Evolutionary conservation across 2,797 vertebrate genomes (phyloP).

Genomic region (Microctenopoma steveboyesi): DNA sequence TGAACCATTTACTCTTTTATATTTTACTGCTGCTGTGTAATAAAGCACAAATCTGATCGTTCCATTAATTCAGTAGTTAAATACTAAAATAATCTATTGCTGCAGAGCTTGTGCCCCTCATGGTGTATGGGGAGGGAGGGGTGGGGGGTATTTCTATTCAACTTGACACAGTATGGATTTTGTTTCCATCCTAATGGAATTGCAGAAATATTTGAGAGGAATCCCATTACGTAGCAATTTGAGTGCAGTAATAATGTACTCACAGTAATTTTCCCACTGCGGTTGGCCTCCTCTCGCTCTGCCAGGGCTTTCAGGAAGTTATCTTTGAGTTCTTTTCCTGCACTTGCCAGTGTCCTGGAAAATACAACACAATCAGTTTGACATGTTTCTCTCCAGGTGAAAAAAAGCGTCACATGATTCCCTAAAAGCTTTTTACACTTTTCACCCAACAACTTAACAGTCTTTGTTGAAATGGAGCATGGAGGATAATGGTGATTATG

Average conservation of each 20-base stretch:
- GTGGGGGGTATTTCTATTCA: constrained; percentile 46
- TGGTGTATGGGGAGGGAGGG: constrained; percentile 28
- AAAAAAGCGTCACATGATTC: constrained; percentile 50
- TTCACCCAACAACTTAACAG: constrained; percentile 27
- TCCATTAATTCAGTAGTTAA: no score
- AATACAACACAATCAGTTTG: constrained; percentile 80
- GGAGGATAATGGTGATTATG: neutral
- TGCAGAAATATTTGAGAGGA: constrained; percentile 80
- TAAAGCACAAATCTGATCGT: neutral
- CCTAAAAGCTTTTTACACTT: constrained; percentile 65
- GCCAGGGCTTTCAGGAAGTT: constrained; percentile 88
- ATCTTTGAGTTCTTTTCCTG: constrained; percentile 87
- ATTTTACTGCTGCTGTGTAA: neutral
- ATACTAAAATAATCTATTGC: neutral
- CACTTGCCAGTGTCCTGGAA: constrained; percentile 85
- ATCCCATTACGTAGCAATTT: constrained; percentile 82
- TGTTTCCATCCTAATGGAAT: constrained; percentile 78
- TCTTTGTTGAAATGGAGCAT: neutral
- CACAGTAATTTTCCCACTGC: constrained; percentile 86
- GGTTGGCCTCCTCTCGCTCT: constrained; percentile 87
- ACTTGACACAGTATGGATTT: constrained; percentile 79
- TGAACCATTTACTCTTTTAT: neutral
- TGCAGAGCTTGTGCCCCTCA: neutral
- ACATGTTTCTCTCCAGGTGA: constrained; percentile 76
- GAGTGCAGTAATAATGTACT: constrained; percentile 85